These are phyloP conservation scores for Amiota minor DNA, from an alignment of 2,888 invertebrate species.

Conservation along the genomic window DNA sequence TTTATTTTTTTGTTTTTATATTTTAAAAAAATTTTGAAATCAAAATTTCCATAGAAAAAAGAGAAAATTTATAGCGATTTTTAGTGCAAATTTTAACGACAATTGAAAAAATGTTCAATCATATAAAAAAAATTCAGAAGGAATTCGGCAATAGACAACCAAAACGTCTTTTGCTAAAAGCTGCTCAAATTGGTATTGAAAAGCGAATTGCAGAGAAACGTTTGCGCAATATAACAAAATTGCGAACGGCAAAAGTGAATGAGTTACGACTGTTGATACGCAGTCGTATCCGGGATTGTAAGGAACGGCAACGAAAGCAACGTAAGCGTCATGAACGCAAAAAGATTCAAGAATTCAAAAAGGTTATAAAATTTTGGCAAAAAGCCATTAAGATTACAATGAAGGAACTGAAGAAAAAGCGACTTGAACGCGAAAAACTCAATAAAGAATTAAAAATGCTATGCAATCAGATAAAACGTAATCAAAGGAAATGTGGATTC, in stretches of 20 bases:
- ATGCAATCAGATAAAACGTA: neutral
- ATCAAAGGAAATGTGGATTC: neutral
- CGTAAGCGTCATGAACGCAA: neutral
- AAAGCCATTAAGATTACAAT: neutral
- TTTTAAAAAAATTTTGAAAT: neutral
- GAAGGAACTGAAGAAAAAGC: neutral
- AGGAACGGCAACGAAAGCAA: neutral
- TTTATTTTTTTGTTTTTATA: neutral
- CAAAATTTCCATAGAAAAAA: neutral
- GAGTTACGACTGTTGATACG: conserved; percentile 2
- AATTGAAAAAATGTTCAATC: neutral
- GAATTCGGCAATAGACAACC: no score
- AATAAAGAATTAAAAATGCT: neutral
- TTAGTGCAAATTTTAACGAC: neutral
- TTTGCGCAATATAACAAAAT: neutral
- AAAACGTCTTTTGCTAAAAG: no score
- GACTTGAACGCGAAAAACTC: neutral
- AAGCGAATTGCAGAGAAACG: neutral
- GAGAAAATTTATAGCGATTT: neutral
- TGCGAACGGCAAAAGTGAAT: neutral
- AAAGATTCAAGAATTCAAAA: neutral
- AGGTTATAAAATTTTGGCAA: neutral
- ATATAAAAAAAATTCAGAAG: no score
- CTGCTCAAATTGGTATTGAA: neutral
- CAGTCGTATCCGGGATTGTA: neutral